Base-by-base conservation (phyloP, 2,797 vertebrate species). In the Pitangus sulphuratus region DNA sequence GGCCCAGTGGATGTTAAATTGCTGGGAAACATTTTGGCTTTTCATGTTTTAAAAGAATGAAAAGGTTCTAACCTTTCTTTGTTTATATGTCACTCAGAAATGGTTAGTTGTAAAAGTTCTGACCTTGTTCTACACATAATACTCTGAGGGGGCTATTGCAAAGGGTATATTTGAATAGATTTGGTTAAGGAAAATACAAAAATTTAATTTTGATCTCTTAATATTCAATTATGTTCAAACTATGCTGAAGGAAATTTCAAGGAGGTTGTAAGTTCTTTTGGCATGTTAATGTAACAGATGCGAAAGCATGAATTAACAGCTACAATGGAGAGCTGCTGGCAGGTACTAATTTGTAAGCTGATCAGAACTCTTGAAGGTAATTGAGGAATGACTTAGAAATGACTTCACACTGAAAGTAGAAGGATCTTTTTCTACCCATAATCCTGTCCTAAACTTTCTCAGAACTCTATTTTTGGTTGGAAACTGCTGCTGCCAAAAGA, bases 281-380 rank as follows among this genome's bases (percentile, higher is more conserved):
- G 97, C 96, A 97, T 97, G 96, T 94, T 97, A 97, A 97, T 97
- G 82, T 89, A 96, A 96, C 96, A 97, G 94, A 93, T 97, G 95
- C 40, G 18, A 82, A 93, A 95, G 95, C 94, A 93, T 94, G 96
- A 97, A 97, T 97, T 97, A 97, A 79, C 93, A 90, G 85, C 90
- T 96, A 95, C 93, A 82, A 72, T 50, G 93, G 77, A 95, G 91
- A 64, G 81, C 90, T 95, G 87, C 91, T 3, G 70, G 92, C 91
- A 97, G 95, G 93, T 95, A 96, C 87, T 91, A 90, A 94, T 94
- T 95, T 96, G 91, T 95, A 93, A 79, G 66, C 89, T 84, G 87
- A 76, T 94, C 85, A 0, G 2, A 86, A 91, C 87, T 86, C 88
- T n/a, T 93, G 95, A 90, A 94, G 93, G 93, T 94, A 95, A 90